Conservation (phyloP, 2,888 invertebrate species). For the Cepaea hortensis region DNA sequence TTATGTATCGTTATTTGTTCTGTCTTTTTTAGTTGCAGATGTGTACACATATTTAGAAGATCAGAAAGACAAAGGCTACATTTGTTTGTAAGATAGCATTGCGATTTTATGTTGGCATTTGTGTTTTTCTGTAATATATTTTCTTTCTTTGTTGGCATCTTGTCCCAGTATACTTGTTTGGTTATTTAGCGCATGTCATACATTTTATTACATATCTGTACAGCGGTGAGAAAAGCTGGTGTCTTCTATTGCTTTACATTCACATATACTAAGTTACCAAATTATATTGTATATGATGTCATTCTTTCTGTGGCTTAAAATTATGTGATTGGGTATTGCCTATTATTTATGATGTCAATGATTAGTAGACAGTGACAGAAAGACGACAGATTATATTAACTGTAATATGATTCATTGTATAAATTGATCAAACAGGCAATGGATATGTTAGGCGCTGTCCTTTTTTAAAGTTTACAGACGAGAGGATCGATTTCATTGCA, state of each 20-base stretch:
- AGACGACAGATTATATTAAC: too few species aligned
- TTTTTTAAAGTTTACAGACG: too few species aligned
- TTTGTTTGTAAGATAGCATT: constrained; percentile 10
- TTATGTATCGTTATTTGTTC: constrained; percentile 15
- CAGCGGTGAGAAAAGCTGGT: background rate
- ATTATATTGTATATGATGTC: too few species aligned
- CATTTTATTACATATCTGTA: background rate
- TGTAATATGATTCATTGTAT: too few species aligned
- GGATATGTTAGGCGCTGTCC: too few species aligned
- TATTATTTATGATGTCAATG: too few species aligned
- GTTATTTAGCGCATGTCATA: background rate
- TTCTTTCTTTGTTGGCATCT: background rate
- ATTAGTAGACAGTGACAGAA: too few species aligned
- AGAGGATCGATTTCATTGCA: too few species aligned
- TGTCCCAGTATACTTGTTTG: background rate
- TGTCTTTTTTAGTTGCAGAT: background rate
- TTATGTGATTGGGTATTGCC: too few species aligned
- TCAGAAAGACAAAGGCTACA: constrained; percentile 1
- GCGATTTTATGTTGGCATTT: background rate
- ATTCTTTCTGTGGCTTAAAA: too few species aligned
- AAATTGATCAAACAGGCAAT: too few species aligned
- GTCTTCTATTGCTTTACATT: constrained; percentile 2
- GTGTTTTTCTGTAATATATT: constrained; percentile 1
- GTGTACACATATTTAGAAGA: background rate
- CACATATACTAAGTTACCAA: background rate